Evolutionary conservation across 2,113 vertebrate genomes (phyloP).

Genomic region (Oreochromis niloticus): DNA sequence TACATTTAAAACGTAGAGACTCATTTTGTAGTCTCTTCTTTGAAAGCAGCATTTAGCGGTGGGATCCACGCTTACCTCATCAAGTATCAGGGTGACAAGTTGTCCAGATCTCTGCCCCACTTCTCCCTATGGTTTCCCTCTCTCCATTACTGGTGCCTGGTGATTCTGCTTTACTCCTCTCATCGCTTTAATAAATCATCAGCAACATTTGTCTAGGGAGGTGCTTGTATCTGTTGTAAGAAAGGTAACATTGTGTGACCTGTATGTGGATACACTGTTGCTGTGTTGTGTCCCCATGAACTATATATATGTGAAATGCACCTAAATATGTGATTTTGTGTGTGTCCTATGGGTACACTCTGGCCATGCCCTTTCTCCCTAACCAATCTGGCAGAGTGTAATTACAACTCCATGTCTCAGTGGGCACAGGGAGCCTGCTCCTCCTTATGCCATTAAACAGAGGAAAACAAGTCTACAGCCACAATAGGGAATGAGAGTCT

Average conservation of each 20-base stretch:
- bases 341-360: constrained; percentile 4
- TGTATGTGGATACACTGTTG: background rate
- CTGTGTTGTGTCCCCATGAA: background rate
- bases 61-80: background rate
- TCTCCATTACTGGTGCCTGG: background rate
- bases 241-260: background rate
- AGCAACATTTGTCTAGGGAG: constrained; percentile 24
- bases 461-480: background rate
- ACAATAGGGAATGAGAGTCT: background rate
- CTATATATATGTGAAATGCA: background rate
- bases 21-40: background rate
- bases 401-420: constrained; percentile 34
- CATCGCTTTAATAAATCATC: constrained; percentile 49
- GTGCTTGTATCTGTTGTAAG: background rate
- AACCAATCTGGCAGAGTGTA: constrained; percentile 15
- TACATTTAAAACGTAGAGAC: background rate
- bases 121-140: background rate
- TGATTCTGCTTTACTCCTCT: background rate
- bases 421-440: background rate
- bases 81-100: background rate
- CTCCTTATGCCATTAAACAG: constrained; percentile 17
- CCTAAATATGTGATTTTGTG: background rate
- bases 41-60: background rate
- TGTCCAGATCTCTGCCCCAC: background rate
- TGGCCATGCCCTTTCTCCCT: background rate